Conservation (phyloP, 2,888 invertebrate genomes). For the Meta bourneti region DNA sequence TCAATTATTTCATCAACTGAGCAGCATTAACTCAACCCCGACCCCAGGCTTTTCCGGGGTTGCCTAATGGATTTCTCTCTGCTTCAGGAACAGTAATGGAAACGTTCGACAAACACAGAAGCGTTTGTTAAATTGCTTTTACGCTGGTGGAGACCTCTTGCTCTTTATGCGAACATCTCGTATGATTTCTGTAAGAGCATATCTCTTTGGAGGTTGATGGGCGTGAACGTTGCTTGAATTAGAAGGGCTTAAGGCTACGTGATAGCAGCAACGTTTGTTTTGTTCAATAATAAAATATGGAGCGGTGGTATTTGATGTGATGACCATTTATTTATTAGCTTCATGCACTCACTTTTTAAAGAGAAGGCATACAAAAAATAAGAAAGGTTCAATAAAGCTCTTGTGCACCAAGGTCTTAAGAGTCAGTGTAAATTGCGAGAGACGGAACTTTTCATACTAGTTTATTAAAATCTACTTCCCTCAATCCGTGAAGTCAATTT, state of each 20-base stretch:
- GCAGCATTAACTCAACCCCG: slow-evolving; percentile 18
- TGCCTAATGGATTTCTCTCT: slow-evolving; percentile 49
- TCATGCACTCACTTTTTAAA: too few relatives aligned
- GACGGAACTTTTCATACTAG: too few relatives aligned
- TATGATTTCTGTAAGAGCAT: too few relatives aligned
- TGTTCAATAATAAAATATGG: neutral
- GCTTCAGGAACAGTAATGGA: slow-evolving; percentile 49
- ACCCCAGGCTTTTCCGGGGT: slow-evolving; percentile 16
- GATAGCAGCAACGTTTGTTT: neutral
- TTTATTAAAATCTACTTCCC: too few relatives aligned
- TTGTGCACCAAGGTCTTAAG: too few relatives aligned
- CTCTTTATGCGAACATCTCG: neutral
- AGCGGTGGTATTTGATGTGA: too few relatives aligned
- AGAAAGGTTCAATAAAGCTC: too few relatives aligned
- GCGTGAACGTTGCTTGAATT: neutral
- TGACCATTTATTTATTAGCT: too few relatives aligned
- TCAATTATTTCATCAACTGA: slow-evolving; percentile 47
- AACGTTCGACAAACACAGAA: slow-evolving; percentile 28
- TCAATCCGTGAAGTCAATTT: too few relatives aligned
- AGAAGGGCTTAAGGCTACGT: neutral
- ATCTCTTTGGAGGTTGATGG: neutral
- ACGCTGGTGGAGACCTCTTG: neutral
- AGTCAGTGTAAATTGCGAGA: too few relatives aligned
- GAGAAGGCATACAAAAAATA: too few relatives aligned
- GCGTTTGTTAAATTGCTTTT: slow-evolving; percentile 62